Conservation (phyloP, 2,888 invertebrate species). For the Octodonta nipae region DNA sequence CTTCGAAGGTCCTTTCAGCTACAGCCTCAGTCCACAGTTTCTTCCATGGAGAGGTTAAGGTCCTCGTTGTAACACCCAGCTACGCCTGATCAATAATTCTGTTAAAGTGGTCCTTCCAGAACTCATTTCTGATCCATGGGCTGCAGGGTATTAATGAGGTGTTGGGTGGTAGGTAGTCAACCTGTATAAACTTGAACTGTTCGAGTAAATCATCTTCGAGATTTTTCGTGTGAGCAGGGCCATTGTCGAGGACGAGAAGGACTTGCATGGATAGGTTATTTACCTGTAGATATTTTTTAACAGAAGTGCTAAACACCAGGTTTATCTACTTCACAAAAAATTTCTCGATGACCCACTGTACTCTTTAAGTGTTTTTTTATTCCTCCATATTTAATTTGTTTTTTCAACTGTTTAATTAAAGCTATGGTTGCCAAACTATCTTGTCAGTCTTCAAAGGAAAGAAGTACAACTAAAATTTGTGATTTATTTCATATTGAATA, state of each 20-base stretch:
- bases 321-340: slow-evolving; percentile 11
- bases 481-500: no score
- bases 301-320: slow-evolving; percentile 16
- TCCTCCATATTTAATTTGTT: no score
- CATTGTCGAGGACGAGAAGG: slow-evolving; percentile 20
- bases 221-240: slow-evolving; percentile 7
- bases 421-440: no score
- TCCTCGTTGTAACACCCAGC: slow-evolving; percentile 11
- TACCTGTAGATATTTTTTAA: slow-evolving; percentile 21
- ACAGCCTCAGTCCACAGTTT: slow-evolving; percentile 18
- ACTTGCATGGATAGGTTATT: slow-evolving; percentile 20
- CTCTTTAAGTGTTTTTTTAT: no score
- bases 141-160: not conserved
- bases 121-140: slow-evolving; percentile 13
- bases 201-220: slow-evolving; percentile 14
- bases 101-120: slow-evolving; percentile 26
- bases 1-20: slow-evolving; percentile 23
- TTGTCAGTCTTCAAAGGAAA: no score
- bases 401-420: no score
- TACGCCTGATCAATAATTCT: slow-evolving; percentile 21
- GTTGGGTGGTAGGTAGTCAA: no score
- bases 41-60: slow-evolving; percentile 18
- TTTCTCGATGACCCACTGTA: slow-evolving; percentile 2
- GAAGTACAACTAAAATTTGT: no score
- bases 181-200: no score